Evolutionary conservation across 53 echinoderm and acorn worm species (phyloP).

Genomic region (Temnopleurus reevesii): DNA sequence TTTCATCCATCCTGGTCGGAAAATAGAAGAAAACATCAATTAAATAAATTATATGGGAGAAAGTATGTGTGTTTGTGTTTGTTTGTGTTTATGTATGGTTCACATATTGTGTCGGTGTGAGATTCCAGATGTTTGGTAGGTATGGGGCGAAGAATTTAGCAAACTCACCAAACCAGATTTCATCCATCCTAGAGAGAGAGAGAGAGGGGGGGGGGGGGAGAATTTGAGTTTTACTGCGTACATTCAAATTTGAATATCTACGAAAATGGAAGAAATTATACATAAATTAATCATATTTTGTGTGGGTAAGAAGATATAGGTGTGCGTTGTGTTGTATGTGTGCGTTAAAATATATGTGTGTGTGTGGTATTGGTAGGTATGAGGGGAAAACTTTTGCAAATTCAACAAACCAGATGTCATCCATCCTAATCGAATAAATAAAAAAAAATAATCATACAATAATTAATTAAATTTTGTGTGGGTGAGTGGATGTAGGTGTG

Average conservation of each 20-base stretch:
- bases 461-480: too few relatives aligned
- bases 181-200: slow-evolving; percentile 1
- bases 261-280: background rate
- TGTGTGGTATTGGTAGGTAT: too few relatives aligned
- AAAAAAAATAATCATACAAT: background rate
- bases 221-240: too few relatives aligned
- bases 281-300: too few relatives aligned
- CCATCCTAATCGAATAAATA: too few relatives aligned
- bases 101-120: background rate
- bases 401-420: too few relatives aligned
- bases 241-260: too few relatives aligned
- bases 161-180: background rate
- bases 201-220: background rate
- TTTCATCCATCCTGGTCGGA: slow-evolving; percentile 84
- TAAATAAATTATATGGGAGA: background rate
- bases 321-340: too few relatives aligned
- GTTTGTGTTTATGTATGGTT: background rate
- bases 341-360: too few relatives aligned
- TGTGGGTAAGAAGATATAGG: too few relatives aligned
- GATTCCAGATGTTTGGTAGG: background rate
- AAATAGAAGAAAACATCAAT: background rate
- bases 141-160: background rate
- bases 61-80: background rate
- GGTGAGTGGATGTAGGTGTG: too few relatives aligned
- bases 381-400: too few relatives aligned